Conservation (phyloP, 1,140 invertebrate species). For the Cotesia typhae region DNA sequence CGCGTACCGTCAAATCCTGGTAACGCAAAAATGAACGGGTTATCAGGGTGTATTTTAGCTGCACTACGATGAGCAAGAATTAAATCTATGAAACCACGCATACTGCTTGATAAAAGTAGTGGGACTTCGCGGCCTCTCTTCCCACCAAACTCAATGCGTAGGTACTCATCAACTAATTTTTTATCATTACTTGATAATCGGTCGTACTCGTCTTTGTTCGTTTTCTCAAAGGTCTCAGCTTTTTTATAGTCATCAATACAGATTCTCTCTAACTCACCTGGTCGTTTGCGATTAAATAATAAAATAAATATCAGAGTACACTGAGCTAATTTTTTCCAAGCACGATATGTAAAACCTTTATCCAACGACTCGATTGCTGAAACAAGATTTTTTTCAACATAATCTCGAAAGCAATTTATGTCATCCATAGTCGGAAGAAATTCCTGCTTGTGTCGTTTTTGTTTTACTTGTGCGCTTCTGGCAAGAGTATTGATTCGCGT, state of each 20-base stretch:
- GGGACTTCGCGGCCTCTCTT: not conserved
- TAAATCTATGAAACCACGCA: not conserved
- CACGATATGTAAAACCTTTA: too few relatives aligned
- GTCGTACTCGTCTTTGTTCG: not conserved
- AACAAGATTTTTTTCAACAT: too few relatives aligned
- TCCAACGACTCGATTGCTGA: too few relatives aligned
- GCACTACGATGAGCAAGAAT: constrained; percentile 28
- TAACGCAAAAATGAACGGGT: constrained; percentile 37
- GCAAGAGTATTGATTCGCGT: too few relatives aligned
- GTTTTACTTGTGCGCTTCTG: too few relatives aligned
- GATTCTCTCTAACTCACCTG: not conserved
- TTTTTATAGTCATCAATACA: not conserved
- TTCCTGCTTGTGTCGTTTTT: too few relatives aligned
- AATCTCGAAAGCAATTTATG: too few relatives aligned
- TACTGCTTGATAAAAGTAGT: not conserved
- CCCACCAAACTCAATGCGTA: constrained; percentile 6
- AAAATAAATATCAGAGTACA: too few relatives aligned
- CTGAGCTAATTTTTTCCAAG: too few relatives aligned
- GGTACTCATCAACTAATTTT: not conserved
- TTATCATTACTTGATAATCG: not conserved
- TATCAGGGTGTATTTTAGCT: constrained; percentile 23
- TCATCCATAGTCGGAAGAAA: too few relatives aligned
- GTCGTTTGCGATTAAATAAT: not conserved
- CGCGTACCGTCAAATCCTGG: constrained; percentile 22
- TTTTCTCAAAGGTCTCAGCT: not conserved